phyloP scores from a whole-genome alignment of 2,888 invertebrate species.

The Drosophila infuscata region DNA sequence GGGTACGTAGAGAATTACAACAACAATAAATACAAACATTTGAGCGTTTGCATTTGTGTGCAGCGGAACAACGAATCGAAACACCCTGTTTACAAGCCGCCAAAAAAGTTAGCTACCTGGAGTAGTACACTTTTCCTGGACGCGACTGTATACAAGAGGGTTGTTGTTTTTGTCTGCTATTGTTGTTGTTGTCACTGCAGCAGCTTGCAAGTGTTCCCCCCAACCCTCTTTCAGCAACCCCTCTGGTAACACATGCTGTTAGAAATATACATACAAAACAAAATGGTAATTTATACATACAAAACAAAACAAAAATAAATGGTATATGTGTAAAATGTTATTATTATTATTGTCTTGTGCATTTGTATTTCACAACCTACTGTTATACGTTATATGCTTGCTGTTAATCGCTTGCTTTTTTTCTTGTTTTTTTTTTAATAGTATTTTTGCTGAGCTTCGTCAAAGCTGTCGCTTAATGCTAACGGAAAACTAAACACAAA shows the following conservation, averaged over 20 bases:
- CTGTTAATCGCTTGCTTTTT: conserved; percentile 34
- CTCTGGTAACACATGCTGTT: not conserved
- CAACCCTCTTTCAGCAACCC: conserved; percentile 2
- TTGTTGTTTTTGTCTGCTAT: conserved; percentile 25
- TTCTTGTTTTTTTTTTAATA: conserved; percentile 17
- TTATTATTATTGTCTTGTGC: not conserved
- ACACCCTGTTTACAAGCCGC: not conserved
- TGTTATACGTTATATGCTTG: conserved; percentile 29
- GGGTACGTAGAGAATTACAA: conserved; percentile 5
- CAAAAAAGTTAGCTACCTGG: not conserved
- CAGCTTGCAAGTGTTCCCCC: conserved; percentile 47
- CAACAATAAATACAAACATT: conserved; percentile 11
- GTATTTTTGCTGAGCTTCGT: conserved; percentile 16
- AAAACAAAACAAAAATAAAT: conserved; percentile 9
- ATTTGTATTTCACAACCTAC: conserved; percentile 22
- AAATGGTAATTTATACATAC: conserved; percentile 41
- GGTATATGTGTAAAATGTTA: conserved; percentile 1
- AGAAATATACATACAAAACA: conserved; percentile 13
- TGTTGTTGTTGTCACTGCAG: conserved; percentile 10
- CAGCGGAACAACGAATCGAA: conserved; percentile 6
- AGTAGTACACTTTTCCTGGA: conserved; percentile 31
- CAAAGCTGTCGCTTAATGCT: conserved; percentile 17
- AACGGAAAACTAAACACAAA: conserved; percentile 33
- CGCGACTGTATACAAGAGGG: conserved; percentile 43
- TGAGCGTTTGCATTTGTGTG: conserved; percentile 11